These are phyloP conservation scores for Timandra comae DNA, from an alignment of 2,888 invertebrate genomes.

Conservation along the genomic window DNA sequence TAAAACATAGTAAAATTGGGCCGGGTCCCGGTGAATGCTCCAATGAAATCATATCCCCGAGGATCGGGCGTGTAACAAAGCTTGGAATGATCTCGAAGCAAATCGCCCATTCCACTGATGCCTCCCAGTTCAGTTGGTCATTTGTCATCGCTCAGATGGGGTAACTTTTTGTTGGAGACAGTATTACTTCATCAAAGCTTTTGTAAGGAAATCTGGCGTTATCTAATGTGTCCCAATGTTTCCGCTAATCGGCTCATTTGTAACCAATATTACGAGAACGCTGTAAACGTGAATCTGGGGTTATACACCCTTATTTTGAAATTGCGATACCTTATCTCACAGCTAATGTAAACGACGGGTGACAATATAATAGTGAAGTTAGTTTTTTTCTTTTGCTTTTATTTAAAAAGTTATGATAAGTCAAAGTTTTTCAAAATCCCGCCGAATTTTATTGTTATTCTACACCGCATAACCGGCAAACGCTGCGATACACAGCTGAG, in stretches of 20 bases:
- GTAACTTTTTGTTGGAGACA: slow-evolving; percentile 66
- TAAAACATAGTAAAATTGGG: slow-evolving; percentile 14
- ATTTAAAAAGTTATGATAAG: too few relatives aligned
- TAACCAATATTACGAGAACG: slow-evolving; percentile 34
- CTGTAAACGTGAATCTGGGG: too few relatives aligned
- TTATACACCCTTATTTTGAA: too few relatives aligned
- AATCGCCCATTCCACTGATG: slow-evolving; percentile 59
- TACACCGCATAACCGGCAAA: too few relatives aligned
- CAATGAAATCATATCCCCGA: slow-evolving; percentile 22
- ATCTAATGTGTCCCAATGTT: slow-evolving; percentile 53
- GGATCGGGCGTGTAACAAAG: slow-evolving; percentile 22
- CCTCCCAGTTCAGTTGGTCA: slow-evolving; percentile 45
- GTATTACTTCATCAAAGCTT: slow-evolving; percentile 62
- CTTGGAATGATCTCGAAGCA: slow-evolving; percentile 52
- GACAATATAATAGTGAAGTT: too few relatives aligned
- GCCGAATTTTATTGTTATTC: too few relatives aligned
- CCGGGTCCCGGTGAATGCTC: slow-evolving; percentile 15
- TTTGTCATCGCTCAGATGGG: slow-evolving; percentile 70
- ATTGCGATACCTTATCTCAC: too few relatives aligned
- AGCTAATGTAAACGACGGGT: too few relatives aligned
- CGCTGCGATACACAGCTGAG: too few relatives aligned
- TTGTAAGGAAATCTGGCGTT: slow-evolving; percentile 61
- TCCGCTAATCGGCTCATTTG: slow-evolving; percentile 44
- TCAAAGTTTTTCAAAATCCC: too few relatives aligned
- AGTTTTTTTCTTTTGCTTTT: too few relatives aligned